Evolutionary conservation across 2,888 invertebrate genomes (phyloP), one percentile per base, ranked within the genome.

Genomic region (Lagria hirta): DNA sequence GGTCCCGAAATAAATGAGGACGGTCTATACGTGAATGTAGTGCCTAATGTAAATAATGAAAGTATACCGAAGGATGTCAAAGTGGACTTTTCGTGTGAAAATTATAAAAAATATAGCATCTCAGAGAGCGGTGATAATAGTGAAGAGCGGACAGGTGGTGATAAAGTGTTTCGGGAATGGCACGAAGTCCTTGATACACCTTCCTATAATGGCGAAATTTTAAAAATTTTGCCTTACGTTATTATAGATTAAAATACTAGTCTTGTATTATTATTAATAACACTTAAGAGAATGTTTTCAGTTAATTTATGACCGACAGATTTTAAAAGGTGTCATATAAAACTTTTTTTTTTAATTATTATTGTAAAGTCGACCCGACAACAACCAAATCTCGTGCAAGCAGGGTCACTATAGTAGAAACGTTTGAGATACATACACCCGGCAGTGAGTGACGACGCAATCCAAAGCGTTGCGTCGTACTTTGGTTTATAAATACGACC

Each of bases 221-320:
- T 96, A 70, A 82, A 89, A 73, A 90, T 96, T 78, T 81, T 96
- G 82, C 96, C 96, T 76, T 97, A 97, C 77, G 93, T 94, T 75
- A 87, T 94, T 73, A 88, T 94, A 75, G 94, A 95, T 84, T 94
- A 44, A 40, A 45, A 28, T 45, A 30, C 44, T 44, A 44, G 44
- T 44, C 44, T 44, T 32, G 30, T 44, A 27, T 44, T 20, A 33
- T 10, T 33, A 5, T 20, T 38, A 20, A 33, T 37, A 22, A 44
- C 30, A 27, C 27, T 21, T 23, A 43, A 36, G 30, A 38, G 16
- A 21, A 20, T 15, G 17, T 5, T 41, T 21, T 23, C 12, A 24
- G 11, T 35, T 11, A 13, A 11, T 14, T 12, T 34, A n/a, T n/a
- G 11, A 28, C 28, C 10, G 12, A n/a, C n/a, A n/a, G n/a, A n/a